These are phyloP conservation scores for Brienomyrus brachyistius DNA, from an alignment of 2,113 vertebrate genomes.

Conservation along the genomic window DNA sequence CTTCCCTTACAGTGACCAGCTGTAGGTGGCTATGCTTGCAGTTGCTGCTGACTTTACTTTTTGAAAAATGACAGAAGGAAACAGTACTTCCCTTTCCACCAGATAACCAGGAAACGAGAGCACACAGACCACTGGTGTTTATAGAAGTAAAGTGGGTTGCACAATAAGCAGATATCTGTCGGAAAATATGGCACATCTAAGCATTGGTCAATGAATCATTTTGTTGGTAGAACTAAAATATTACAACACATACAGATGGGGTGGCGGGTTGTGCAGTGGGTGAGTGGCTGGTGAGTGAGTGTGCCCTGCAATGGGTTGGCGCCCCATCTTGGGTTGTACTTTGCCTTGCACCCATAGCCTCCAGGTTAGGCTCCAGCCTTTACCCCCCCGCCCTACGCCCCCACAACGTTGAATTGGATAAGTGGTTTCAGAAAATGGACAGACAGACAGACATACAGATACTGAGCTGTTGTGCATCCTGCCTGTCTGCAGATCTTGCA, in stretches of 20 bases:
- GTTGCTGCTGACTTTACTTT: background rate
- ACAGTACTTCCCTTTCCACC: background rate
- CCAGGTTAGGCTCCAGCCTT: no score
- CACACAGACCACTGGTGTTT: background rate
- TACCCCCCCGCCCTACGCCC: no score
- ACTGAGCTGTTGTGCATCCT: background rate
- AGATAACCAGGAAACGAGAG: conserved; percentile 8
- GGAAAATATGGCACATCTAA: conserved; percentile 26
- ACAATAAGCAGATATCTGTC: conserved; percentile 23
- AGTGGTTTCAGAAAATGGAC: no score
- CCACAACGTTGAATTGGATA: no score
- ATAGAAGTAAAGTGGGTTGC: background rate
- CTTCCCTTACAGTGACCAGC: background rate
- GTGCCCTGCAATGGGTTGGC: no score
- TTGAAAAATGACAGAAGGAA: conserved; percentile 8
- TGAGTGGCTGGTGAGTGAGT: no score
- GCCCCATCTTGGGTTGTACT: no score
- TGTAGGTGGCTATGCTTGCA: background rate
- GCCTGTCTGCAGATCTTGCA: conserved; percentile 58
- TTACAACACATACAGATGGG: background rate
- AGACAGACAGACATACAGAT: background rate
- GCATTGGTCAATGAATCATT: conserved; percentile 42
- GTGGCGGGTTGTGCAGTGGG: no score
- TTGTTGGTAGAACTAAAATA: background rate
- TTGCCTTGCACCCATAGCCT: no score